phyloP scores from a whole-genome alignment of 2,797 vertebrate species.

The Pangasius mekongensis region DNA sequence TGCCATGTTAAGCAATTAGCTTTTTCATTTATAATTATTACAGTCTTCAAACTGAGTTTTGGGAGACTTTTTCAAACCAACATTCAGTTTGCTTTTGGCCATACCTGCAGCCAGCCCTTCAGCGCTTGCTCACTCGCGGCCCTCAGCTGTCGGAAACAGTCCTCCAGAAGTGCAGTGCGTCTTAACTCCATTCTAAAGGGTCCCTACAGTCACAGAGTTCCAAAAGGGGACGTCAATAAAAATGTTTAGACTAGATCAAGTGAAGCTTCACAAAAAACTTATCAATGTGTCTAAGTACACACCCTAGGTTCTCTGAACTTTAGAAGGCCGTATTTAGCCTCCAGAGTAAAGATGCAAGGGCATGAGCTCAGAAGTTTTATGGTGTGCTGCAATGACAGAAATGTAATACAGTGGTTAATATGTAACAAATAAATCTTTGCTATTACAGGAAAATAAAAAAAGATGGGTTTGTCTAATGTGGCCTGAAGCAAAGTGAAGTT shows the following conservation, averaged over 20 bases:
- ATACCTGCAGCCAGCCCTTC: constrained; percentile 65
- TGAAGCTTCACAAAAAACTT: not conserved
- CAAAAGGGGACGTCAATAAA: not conserved
- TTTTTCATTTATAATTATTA: not conserved
- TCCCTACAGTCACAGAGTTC: constrained; percentile 24
- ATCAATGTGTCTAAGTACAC: not conserved
- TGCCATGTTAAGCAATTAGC: not conserved
- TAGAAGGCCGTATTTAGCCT: constrained; percentile 47
- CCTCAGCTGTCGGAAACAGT: constrained; percentile 71
- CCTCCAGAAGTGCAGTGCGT: constrained; percentile 70
- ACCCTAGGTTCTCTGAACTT: constrained; percentile 16
- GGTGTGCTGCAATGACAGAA: constrained; percentile 30
- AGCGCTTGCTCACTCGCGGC: constrained; percentile 58
- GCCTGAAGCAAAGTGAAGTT: not conserved
- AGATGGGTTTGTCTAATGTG: not conserved
- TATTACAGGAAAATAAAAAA: not conserved
- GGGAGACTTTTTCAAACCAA: not conserved
- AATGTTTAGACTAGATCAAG: not conserved
- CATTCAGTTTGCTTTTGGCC: not conserved
- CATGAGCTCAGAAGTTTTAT: constrained; percentile 13
- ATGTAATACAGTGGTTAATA: constrained; percentile 1
- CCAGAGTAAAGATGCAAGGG: constrained; percentile 52
- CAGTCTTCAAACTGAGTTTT: not conserved
- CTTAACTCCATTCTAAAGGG: constrained; percentile 65
- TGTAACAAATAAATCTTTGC: not conserved